These are phyloP conservation scores for Elgonia sp. DNA, from an alignment of 2,888 invertebrate species.

Conservation along the genomic window DNA sequence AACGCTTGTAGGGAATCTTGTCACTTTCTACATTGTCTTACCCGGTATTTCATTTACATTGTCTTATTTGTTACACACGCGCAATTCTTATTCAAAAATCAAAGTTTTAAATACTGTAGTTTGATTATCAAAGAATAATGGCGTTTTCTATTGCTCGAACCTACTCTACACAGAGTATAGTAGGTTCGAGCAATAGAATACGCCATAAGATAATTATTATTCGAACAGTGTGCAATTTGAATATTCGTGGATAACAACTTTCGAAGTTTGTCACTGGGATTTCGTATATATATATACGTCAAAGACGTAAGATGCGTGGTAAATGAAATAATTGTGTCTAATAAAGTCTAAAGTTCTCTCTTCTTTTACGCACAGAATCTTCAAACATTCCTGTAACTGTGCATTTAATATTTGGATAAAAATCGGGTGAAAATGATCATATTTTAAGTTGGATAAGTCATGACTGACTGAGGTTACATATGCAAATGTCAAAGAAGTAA, in stretches of 20 bases:
- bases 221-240: constrained; percentile 20
- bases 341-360: constrained; percentile 11
- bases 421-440: background rate
- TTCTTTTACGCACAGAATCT: constrained; percentile 23
- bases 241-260: constrained; percentile 21
- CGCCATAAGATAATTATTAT: too few species aligned
- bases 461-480: too few species aligned
- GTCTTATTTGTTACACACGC: constrained; percentile 23
- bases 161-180: too few species aligned
- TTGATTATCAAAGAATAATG: constrained; percentile 31
- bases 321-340: constrained; percentile 13
- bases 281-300: too few species aligned
- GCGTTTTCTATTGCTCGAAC: too few species aligned
- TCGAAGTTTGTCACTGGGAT: constrained; percentile 32
- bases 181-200: too few species aligned
- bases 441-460: background rate
- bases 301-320: constrained; percentile 32
- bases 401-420: constrained; percentile 17
- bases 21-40: constrained; percentile 25
- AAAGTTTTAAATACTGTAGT: constrained; percentile 3
- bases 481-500: too few species aligned
- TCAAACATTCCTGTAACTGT: constrained; percentile 11
- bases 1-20: too few species aligned
- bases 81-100: constrained; percentile 10
- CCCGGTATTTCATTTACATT: constrained; percentile 24